Conservation (phyloP, 1,140 invertebrate genomes). For the Laodelphax striatellus region DNA sequence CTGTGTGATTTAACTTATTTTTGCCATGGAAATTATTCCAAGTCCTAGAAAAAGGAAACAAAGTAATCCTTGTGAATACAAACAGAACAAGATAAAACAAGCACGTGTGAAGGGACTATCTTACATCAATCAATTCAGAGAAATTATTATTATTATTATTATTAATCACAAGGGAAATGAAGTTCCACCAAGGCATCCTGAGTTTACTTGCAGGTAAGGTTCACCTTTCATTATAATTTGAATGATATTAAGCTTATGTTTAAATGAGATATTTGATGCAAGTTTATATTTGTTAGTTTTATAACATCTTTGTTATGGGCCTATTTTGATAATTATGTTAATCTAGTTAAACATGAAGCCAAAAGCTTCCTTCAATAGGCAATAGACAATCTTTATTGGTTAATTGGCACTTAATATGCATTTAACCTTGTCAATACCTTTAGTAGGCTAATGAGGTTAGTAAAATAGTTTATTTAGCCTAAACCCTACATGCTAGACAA, state of each 20-base stretch:
- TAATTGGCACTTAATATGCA: too few species aligned
- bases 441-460: too few species aligned
- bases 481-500: too few species aligned
- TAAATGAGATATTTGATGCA: slow-evolving; percentile 4
- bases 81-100: slow-evolving; percentile 10
- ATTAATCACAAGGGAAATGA: slow-evolving; percentile 9
- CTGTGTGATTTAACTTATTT: too few species aligned
- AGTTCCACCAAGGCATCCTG: slow-evolving; percentile 6
- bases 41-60: too few species aligned
- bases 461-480: too few species aligned
- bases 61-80: background rate
- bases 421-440: too few species aligned
- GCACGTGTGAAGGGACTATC: slow-evolving; percentile 4
- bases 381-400: too few species aligned
- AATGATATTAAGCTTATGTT: slow-evolving; percentile 7
- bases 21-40: too few species aligned
- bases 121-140: too few species aligned
- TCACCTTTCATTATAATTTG: slow-evolving; percentile 4
- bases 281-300: background rate
- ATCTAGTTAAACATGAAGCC: slow-evolving; percentile 6
- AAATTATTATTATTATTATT: too few species aligned
- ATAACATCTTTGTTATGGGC: slow-evolving; percentile 2
- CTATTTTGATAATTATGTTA: slow-evolving; percentile 1
- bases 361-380: background rate
- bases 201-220: slow-evolving; percentile 2